These are phyloP conservation scores for Mycalesis mineus DNA, from an alignment of 2,888 invertebrate species.

Conservation along the genomic window DNA sequence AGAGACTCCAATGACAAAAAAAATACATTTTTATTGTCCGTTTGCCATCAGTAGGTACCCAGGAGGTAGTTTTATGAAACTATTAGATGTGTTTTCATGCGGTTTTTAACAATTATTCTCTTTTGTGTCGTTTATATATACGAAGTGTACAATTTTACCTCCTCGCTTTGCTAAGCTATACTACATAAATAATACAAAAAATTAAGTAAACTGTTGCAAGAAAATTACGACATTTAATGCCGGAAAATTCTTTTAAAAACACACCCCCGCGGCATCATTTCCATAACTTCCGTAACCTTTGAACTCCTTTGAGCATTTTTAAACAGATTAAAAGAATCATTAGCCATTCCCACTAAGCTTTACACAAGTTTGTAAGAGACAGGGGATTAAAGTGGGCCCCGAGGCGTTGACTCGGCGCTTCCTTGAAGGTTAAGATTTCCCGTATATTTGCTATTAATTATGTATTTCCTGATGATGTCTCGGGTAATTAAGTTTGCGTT, in stretches of 20 bases:
- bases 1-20: no score
- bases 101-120: no score
- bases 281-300: slow-evolving; percentile 38
- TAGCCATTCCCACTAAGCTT: slow-evolving; percentile 64
- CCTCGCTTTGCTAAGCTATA: no score
- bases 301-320: slow-evolving; percentile 68
- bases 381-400: slow-evolving; percentile 65
- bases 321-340: slow-evolving; percentile 73
- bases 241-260: slow-evolving; percentile 19
- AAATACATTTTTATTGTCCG: no score
- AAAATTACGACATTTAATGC: slow-evolving; percentile 24
- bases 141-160: no score
- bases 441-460: slow-evolving; percentile 20
- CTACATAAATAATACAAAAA: no score
- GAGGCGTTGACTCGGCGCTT: slow-evolving; percentile 37
- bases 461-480: slow-evolving; percentile 20
- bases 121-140: no score
- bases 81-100: no score
- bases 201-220: neutral
- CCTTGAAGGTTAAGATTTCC: slow-evolving; percentile 22
- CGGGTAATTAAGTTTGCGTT: slow-evolving; percentile 14
- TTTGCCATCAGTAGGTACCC: no score
- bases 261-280: slow-evolving; percentile 23
- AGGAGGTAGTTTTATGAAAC: no score
- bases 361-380: slow-evolving; percentile 51